Percentiles rank a stretch among this genome's conserved stretches.
Conservation (phyloP, 2,888 invertebrate species). For the Ichneumoninae sp. region DNA sequence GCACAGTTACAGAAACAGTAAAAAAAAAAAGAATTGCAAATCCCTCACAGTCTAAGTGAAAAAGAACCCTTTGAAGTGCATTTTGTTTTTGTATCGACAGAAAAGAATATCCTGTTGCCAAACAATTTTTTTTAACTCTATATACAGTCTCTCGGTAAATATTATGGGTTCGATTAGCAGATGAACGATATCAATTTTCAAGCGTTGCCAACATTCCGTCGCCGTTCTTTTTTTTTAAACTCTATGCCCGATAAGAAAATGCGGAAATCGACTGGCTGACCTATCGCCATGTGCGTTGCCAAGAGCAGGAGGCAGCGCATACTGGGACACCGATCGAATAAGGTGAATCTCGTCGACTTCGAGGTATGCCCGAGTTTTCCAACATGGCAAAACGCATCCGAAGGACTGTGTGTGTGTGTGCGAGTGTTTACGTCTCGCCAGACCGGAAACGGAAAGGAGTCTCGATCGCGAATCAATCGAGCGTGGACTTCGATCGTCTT, state of each 20-base stretch:
- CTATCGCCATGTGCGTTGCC: slow-evolving; percentile 41
- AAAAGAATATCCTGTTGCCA: neutral
- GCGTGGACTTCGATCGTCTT: slow-evolving; percentile 62
- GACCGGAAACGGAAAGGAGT: slow-evolving; percentile 59
- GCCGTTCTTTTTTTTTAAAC: neutral
- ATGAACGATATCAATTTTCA: neutral
- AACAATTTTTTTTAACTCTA: neutral
- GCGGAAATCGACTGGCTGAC: slow-evolving; percentile 53
- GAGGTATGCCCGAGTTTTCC: slow-evolving; percentile 42
- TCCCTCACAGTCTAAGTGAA: neutral
- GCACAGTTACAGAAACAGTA: too few species aligned
- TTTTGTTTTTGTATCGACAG: neutral
- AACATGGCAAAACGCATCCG: slow-evolving; percentile 44
- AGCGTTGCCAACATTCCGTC: slow-evolving; percentile 6
- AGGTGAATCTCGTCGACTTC: slow-evolving; percentile 42
- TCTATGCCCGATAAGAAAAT: slow-evolving; percentile 18
- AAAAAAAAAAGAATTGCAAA: neutral
- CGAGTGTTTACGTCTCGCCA: slow-evolving; percentile 1
- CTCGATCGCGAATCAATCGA: slow-evolving; percentile 63
- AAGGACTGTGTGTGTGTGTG: neutral
- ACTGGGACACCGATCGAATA: slow-evolving; percentile 49
- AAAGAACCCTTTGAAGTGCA: neutral
- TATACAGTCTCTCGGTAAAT: neutral
- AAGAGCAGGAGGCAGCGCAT: slow-evolving; percentile 7
- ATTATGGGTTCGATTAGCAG: neutral